phyloP scores from a whole-genome alignment of 2,888 invertebrate genomes.

The Mesodorylaimus sp. region DNA sequence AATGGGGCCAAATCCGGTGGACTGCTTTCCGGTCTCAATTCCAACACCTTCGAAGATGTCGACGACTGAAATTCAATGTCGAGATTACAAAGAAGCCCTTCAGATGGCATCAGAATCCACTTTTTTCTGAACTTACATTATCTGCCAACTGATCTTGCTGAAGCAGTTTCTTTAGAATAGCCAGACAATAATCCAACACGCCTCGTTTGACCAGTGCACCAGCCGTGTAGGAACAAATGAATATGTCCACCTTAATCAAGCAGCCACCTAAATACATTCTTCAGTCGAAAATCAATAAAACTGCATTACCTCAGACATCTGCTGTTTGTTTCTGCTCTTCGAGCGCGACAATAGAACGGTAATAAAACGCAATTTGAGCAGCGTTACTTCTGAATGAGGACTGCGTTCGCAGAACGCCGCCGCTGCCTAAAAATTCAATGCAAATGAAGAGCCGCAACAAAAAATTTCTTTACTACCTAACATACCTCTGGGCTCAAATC shows the following conservation, averaged over 20 bases:
- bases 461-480: not conserved
- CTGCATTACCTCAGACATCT: too few species aligned
- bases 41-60: conserved; percentile 1
- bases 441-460: too few species aligned
- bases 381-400: conserved; percentile 60
- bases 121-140: conserved; percentile 27
- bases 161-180: conserved; percentile 49
- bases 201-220: conserved; percentile 49
- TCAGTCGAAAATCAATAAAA: too few species aligned
- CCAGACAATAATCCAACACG: conserved; percentile 52
- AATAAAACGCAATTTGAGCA: conserved; percentile 66
- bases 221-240: conserved; percentile 52
- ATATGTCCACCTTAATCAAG: conserved; percentile 18
- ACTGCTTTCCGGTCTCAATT: not conserved
- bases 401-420: conserved; percentile 45
- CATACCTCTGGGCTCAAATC: not conserved
- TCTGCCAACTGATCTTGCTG: conserved; percentile 31
- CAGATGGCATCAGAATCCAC: not conserved
- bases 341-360: conserved; percentile 43
- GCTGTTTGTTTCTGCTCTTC: conserved; percentile 13
- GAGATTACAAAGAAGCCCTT: conserved; percentile 2
- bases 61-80: conserved; percentile 13
- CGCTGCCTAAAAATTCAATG: conserved; percentile 33
- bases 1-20: conserved; percentile 81
- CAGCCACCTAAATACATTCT: too few species aligned